Evolutionary conservation across 2,888 invertebrate genomes (phyloP).

Genomic region (Diaphora mendica): DNA sequence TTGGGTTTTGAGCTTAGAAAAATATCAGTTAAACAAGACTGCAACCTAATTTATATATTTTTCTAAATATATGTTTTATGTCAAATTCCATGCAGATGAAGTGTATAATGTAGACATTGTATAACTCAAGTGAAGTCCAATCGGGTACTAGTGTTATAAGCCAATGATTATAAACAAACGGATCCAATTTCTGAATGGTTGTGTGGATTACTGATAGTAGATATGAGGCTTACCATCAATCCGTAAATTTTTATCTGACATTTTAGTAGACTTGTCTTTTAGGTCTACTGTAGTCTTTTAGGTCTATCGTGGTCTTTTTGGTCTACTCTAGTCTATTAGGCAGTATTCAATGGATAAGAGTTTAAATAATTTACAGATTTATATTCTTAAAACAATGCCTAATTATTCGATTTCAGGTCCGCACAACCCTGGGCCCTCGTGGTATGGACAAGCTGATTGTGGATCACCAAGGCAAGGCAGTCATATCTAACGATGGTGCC

Average conservation of each 20-base stretch:
- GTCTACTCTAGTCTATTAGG: background rate
- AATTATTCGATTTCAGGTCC: constrained; percentile 71
- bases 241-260: too few relatives aligned
- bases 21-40: too few relatives aligned
- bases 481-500: constrained; percentile 99
- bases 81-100: too few relatives aligned
- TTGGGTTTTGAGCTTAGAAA: too few relatives aligned
- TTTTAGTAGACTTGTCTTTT: too few relatives aligned
- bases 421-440: constrained; percentile 98
- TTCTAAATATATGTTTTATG: too few relatives aligned
- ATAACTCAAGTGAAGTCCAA: too few relatives aligned
- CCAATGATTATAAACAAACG: constrained; percentile 44
- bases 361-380: background rate
- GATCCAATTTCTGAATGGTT: constrained; percentile 75
- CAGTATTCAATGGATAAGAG: background rate
- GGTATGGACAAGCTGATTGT: constrained; percentile 99
- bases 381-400: background rate
- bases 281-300: background rate
- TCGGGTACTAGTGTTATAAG: background rate
- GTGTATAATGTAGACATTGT: too few relatives aligned
- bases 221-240: constrained; percentile 17
- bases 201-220: constrained; percentile 50
- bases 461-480: constrained; percentile 94
- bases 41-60: too few relatives aligned
- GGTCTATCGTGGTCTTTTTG: background rate